Evolutionary conservation across 2,797 vertebrate species (phyloP), one percentile per base, ranked within the genome.

Genomic region (Glyptemys insculpta): DNA sequence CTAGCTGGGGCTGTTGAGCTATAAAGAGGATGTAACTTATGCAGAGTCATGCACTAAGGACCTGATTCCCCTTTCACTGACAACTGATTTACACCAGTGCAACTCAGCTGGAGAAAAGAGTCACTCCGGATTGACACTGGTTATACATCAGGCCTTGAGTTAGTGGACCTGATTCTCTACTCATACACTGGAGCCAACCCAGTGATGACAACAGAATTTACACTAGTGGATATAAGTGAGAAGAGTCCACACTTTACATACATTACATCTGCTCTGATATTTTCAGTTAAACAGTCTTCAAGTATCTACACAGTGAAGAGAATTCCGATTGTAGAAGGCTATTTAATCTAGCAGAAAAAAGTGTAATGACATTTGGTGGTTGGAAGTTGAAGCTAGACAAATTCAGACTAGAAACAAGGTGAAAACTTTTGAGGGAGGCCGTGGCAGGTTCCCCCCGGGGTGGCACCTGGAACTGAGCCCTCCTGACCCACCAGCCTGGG

Each of bases 351-450:
- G 53, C 82, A 59, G 53, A 5, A 65, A 16, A 59, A 83, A 18
- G 1, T 16, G 1, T 5, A 1, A 11, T 34, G 14, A 0, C 16
- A 0, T 19, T 5, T 37, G 18, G 3, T 56, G 65, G 19, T 21
- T 25, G 68, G 19, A 72, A 72, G 37, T 41, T 41, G n/a, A 72
- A 41, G 68, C 37, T 11, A 41, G 68, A 72, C 74, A 27, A 49
- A 78, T 15, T 78, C 44, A 78, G 41, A 49, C 25, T 9, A 78
- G 47, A 78, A 78, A 49, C 27, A 49, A 78, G 15, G 8, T 49
- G 27, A 12, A 78, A 4, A 18, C 27, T 47, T 49, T 78, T 78
- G 15, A 47, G 41, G 15, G 44, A 49, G 15, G 74, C 44, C 29
- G 16, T 23, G 23, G 23, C 8, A 21, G 54, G 54, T 54, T 53